Percentiles rank a stretch among this genome's conserved stretches.
Evolutionary conservation across 2,113 vertebrate species (phyloP).

Genomic region (Corydoras sp.): DNA sequence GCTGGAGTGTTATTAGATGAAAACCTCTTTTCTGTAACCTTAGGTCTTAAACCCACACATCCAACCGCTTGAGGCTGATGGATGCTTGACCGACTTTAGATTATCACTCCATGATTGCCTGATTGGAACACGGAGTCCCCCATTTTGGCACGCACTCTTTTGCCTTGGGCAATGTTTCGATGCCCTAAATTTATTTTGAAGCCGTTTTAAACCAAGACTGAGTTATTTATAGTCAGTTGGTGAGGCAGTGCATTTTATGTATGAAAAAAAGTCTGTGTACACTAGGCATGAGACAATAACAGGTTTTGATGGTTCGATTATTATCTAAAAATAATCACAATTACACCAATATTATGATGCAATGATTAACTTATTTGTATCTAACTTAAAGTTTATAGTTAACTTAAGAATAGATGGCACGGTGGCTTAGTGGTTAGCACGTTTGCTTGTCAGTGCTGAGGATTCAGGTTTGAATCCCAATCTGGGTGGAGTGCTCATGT

Average conservation of each 20-base stretch:
- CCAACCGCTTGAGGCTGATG: slow-evolving; percentile 5
- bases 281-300: too few species aligned
- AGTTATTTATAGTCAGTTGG: slow-evolving; percentile 67
- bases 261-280: slow-evolving; percentile 55
- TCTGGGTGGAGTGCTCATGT: too few species aligned
- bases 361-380: too few species aligned
- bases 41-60: slow-evolving; percentile 3
- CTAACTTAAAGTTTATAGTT: too few species aligned
- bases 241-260: slow-evolving; percentile 49
- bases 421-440: too few species aligned
- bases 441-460: too few species aligned
- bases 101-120: slow-evolving; percentile 19
- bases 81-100: slow-evolving; percentile 43
- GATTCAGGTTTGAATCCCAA: too few species aligned
- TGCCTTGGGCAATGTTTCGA: not conserved
- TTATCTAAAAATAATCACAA: too few species aligned
- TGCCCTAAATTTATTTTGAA: slow-evolving; percentile 5
- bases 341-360: too few species aligned
- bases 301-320: too few species aligned
- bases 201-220: slow-evolving; percentile 30
- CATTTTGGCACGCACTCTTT: slow-evolving; percentile 24
- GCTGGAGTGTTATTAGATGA: not conserved
- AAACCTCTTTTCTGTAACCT: not conserved
- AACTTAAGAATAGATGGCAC: too few species aligned
- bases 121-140: not conserved